A percentile compares a stretch with the other conserved stretches of the same genome.
Evolutionary conservation across 2,113 vertebrate species (phyloP).

Genomic region (Hemichromis elongatus): DNA sequence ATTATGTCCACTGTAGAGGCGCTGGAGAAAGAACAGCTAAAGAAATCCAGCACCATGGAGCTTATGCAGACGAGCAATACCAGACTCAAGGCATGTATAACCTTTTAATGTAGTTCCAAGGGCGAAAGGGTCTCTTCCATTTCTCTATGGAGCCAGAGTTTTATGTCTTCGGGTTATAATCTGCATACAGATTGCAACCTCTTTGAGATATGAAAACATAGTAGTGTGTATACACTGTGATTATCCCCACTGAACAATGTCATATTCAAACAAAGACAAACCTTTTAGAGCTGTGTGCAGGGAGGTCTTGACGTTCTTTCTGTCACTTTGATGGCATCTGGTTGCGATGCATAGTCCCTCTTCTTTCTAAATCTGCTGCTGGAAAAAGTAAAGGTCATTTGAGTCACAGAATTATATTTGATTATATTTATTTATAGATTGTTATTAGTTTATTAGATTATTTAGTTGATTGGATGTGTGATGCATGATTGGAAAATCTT

Average conservation of each 20-base stretch:
- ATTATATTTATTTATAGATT: neutral
- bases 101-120: neutral
- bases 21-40: conserved; percentile 85
- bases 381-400: neutral
- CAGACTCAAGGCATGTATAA: conserved; percentile 82
- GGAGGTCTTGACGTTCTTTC: neutral
- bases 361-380: neutral
- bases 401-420: neutral
- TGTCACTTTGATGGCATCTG: neutral
- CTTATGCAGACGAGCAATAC: conserved; percentile 86
- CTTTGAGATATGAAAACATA: neutral
- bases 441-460: neutral
- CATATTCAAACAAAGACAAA: neutral
- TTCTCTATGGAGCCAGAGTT: neutral
- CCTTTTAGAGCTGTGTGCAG: neutral
- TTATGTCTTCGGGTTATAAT: neutral
- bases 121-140: neutral
- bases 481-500: neutral
- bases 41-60: conserved; percentile 85
- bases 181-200: neutral
- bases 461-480: too few species aligned
- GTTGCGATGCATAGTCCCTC: neutral
- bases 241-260: neutral
- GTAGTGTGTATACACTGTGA: neutral
- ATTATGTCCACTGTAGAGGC: conserved; percentile 82